Conservation (phyloP, 2,888 invertebrate genomes). For the Ichneumoninae sp. region DNA sequence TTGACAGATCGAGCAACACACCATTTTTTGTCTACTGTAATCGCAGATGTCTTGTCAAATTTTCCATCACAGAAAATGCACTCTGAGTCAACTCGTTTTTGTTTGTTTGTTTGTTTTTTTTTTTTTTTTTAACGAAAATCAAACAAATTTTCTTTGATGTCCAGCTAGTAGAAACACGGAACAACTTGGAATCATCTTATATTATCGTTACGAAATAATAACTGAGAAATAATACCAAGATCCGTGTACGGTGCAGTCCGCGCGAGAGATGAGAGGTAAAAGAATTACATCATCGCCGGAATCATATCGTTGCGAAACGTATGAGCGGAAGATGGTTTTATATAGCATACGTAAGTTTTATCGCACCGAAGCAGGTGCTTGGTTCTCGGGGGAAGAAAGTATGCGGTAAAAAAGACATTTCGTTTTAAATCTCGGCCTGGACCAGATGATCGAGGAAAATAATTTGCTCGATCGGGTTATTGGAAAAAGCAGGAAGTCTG, state of each 20-base stretch:
- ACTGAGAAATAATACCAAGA: background rate
- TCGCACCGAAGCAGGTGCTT: conserved; percentile 1
- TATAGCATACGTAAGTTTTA: conserved; percentile 8
- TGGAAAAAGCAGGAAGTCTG: conserved; percentile 54
- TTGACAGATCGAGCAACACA: background rate
- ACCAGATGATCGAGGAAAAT: background rate
- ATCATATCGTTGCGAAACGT: conserved; percentile 51
- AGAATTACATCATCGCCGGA: conserved; percentile 45
- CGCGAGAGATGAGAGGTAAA: conserved; percentile 20
- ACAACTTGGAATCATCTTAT: conserved; percentile 25
- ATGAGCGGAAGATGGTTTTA: conserved; percentile 23
- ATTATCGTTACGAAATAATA: conserved; percentile 34
- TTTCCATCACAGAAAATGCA: background rate
- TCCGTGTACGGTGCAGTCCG: background rate
- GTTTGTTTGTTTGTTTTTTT: no score
- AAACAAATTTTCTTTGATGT: background rate
- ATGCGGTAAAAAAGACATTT: conserved; percentile 3
- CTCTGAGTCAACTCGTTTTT: background rate
- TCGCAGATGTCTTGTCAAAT: no score
- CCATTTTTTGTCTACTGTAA: background rate
- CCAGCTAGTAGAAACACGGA: background rate
- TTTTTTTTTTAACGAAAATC: no score
- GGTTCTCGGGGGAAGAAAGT: background rate
- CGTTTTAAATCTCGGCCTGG: background rate
- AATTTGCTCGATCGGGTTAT: conserved; percentile 31